Percentiles rank a stretch among this genome's conserved stretches.
Evolutionary conservation across 2,113 vertebrate genomes (phyloP).

Genomic region (Gopherus evgoodei): DNA sequence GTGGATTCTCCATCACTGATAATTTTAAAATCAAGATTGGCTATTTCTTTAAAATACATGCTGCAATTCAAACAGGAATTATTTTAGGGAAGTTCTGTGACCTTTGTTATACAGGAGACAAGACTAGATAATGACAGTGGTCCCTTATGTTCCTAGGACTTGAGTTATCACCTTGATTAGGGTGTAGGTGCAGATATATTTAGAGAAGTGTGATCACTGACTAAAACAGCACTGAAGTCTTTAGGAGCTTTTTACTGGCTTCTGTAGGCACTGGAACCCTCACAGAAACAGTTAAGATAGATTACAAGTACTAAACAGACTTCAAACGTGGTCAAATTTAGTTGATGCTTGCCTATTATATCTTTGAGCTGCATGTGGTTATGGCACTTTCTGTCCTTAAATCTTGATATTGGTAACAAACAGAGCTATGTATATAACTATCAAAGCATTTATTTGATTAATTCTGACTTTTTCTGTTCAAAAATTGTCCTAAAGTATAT

Average conservation of each 20-base stretch:
- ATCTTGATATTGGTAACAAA: not conserved
- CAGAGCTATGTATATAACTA: not conserved
- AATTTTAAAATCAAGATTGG: too few relatives aligned
- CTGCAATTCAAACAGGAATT: too few relatives aligned
- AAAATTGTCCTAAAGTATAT: not conserved
- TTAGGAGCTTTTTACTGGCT: not conserved
- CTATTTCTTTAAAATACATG: too few relatives aligned
- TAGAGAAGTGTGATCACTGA: not conserved
- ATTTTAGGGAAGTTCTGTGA: too few relatives aligned
- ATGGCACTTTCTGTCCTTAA: not conserved
- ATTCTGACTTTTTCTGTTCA: not conserved
- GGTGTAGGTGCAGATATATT: too few relatives aligned
- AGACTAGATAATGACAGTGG: too few relatives aligned
- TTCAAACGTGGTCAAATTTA: not conserved
- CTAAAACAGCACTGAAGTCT: not conserved
- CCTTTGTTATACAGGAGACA: too few relatives aligned
- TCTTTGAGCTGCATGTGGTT: not conserved
- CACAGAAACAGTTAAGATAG: not conserved
- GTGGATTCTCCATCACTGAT: too few relatives aligned
- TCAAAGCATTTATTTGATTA: not conserved
- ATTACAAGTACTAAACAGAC: not conserved
- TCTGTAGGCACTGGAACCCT: not conserved
- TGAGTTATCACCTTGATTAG: too few relatives aligned
- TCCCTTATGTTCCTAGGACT: not conserved
- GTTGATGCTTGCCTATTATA: not conserved